Percentiles rank a stretch among this genome's conserved stretches.
These are phyloP conservation scores for Apaloderma vittatum DNA, from an alignment of 2,113 vertebrate species.

Conservation along the genomic window DNA sequence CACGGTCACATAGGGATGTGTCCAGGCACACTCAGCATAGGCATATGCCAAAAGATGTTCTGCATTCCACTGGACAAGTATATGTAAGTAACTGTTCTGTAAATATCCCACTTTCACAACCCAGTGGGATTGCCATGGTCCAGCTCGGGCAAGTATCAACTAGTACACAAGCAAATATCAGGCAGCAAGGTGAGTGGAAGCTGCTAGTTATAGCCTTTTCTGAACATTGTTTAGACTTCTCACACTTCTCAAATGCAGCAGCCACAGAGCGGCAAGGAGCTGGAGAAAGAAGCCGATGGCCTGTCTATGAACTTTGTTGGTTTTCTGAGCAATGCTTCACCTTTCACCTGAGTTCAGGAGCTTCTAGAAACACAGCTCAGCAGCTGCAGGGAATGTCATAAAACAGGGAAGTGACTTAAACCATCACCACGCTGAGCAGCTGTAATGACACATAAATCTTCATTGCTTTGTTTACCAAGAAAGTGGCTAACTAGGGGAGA, in stretches of 20 bases:
- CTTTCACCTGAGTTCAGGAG: not conserved
- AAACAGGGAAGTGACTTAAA: not conserved
- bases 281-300: not conserved
- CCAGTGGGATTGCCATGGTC: not conserved
- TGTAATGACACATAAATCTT: not conserved
- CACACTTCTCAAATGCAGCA: not conserved
- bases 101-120: not conserved
- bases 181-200: not conserved
- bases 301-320: not conserved
- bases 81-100: not conserved
- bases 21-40: not conserved
- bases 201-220: not conserved
- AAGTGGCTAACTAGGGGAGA: not conserved
- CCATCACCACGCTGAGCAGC: fast-evolving
- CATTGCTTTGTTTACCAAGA: not conserved
- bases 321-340: not conserved
- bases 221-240: not conserved
- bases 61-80: not conserved
- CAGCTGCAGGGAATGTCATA: not conserved
- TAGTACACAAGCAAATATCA: not conserved
- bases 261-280: fast-evolving
- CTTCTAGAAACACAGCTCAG: not conserved
- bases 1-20: not conserved
- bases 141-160: not conserved
- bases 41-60: not conserved